Evolutionary conservation across 2,888 invertebrate species (phyloP).

Genomic region (Halocaridina rubra): DNA sequence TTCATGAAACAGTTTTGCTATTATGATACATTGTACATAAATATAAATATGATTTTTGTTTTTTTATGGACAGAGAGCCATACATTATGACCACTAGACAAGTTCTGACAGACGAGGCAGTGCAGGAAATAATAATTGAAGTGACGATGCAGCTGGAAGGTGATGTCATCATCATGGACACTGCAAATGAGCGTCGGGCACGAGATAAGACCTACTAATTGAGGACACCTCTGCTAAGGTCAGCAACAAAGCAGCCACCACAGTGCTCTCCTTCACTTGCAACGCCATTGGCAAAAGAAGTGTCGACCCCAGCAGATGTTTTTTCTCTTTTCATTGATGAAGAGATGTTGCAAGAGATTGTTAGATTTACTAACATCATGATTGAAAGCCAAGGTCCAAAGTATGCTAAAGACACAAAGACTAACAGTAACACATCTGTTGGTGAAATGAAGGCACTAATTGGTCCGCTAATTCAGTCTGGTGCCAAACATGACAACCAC

Average conservation of each 20-base stretch:
- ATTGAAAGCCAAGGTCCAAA: neutral
- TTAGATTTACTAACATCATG: neutral
- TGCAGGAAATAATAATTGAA: too few relatives aligned
- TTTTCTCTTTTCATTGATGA: neutral
- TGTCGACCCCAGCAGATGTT: neutral
- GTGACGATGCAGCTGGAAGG: too few relatives aligned
- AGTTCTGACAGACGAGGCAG: too few relatives aligned
- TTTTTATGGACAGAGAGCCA: too few relatives aligned
- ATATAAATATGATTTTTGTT: too few relatives aligned
- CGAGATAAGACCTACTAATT: neutral
- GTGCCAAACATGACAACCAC: neutral
- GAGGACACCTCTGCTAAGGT: neutral
- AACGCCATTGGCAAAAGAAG: neutral
- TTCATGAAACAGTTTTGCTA: too few relatives aligned
- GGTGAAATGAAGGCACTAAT: neutral
- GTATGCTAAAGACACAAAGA: neutral
- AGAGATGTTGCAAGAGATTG: neutral
- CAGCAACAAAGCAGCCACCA: neutral
- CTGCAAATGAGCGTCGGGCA: too few relatives aligned
- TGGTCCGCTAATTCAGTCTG: neutral
- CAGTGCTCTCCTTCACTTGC: neutral
- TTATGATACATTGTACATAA: too few relatives aligned
- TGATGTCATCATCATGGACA: too few relatives aligned
- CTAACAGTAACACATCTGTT: neutral
- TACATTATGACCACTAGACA: too few relatives aligned